Evolutionary conservation across 1,140 invertebrate genomes (phyloP), one percentile per base, ranked within the genome.

Genomic region (Zophobas atratus): DNA sequence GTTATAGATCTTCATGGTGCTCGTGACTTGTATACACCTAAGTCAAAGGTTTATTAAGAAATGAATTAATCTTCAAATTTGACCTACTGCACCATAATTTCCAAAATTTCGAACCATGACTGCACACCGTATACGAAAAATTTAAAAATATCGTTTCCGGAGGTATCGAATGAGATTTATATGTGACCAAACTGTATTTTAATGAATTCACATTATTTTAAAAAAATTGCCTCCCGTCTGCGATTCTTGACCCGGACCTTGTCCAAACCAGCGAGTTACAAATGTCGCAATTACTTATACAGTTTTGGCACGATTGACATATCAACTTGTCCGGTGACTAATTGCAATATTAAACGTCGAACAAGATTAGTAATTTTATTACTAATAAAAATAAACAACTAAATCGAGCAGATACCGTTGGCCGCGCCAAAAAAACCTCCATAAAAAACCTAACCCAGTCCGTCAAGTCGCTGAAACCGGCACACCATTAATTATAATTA

Each of bases 401-500:
- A 46, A 46, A 46, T 46, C 8, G 43, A 8, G 3, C 43, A 8
- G 43, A 8, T 46, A 46, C 43, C 43, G 43, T 46, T 46, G 8
- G 3, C 43, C 3, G 8, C 43, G 43, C 3, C 3, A 46, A 46
- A 46, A 46, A 46, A 46, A 46, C 56, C 8, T 1, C 56, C 20
- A 20, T 20, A 20, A 20, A 20, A 20, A 20, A 20, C 20, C 20
- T 20, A 20, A 20, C 20, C 20, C 20, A 20, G 20, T 20, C 20
- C 20, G 20, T 20, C 20, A 20, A 20, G 20, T 60, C 34, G 34
- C 56, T 33, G 34, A 60, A 39, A 39, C 56, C 56, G 56, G 34
- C 34, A 39, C 34, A 6, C 36, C 32, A 36, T 74, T 38, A 74
- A 74, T 74, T 74, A 63, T 77, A 77, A 77, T 73, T 73, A 73